Evolutionary conservation across 2,113 vertebrate genomes (phyloP), one percentile per base, ranked within the genome.

Genomic region (mouse (Mus musculus)): DNA sequence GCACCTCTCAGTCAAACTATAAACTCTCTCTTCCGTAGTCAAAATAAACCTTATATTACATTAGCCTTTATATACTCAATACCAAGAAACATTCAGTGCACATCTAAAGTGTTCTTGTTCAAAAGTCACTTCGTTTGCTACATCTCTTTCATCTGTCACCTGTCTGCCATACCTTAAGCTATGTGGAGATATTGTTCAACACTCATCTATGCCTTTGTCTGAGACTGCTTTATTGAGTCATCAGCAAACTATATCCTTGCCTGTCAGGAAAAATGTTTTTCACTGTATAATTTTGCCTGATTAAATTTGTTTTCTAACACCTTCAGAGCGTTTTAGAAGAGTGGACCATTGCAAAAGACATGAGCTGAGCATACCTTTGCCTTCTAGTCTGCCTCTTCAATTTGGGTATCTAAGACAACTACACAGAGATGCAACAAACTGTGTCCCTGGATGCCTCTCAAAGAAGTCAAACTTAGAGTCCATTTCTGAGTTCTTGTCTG

Each of bases 131-230:
- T 89, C 49, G 78, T 88, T 91, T 76, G 95, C 97, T 95, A 72
- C 89, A 87, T 93, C 82, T 95, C 94, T 95, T 94, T 56, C 52
- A 90, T 82, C 97, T 96, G 86, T 75, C 54, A 92, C 73, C 98
- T 97, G 76, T 85, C 73, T 96, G 69, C 80, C 89, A 52, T 93
- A 13, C 24, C 33, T 89, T 96, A 85, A 67, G n/a, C 49, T 89
- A 0, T 49, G 59, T 80, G 89, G 67, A 89, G 63, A 88, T 67
- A 65, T 73, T 95, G 81, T 67, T 96, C 95, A 97, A 98, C 96
- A 96, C 95, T 97, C 98, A 98, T 97, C 97, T 96, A 96, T 97
- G 96, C 76, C 36, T 97, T 54, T n/a, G 90, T 36, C 76, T 90
- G 54, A 81, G 36, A 69, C 61, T 33, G 26, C 65, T 89, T 92